Percentiles rank a stretch among this genome's conserved stretches.
Evolutionary conservation across 1,140 invertebrate genomes (phyloP).

Genomic region (Portunus trituberculatus): DNA sequence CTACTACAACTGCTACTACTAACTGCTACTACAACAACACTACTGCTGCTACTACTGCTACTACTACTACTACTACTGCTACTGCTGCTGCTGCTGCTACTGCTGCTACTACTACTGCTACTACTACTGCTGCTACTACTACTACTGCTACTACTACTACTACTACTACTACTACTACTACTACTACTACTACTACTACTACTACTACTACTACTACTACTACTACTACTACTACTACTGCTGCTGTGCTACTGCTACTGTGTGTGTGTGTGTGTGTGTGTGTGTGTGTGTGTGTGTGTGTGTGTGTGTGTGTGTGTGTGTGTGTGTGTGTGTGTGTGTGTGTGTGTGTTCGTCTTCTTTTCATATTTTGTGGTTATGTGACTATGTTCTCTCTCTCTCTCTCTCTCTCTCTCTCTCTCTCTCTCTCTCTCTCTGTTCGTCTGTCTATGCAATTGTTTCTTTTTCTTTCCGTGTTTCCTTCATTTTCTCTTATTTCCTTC

Average conservation of each 20-base stretch:
- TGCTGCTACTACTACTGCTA: neutral
- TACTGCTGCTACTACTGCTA: neutral
- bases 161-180: neutral
- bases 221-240: constrained; percentile 28
- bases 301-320: constrained; percentile 34
- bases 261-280: constrained; percentile 1
- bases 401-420: neutral
- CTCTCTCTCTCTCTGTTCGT: neutral
- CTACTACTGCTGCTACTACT: neutral
- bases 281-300: constrained; percentile 53
- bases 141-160: constrained; percentile 30
- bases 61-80: neutral
- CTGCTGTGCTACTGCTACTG: neutral
- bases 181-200: neutral
- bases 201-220: constrained; percentile 22
- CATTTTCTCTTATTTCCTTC: constrained; percentile 23
- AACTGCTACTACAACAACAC: neutral
- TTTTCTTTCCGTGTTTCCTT: neutral
- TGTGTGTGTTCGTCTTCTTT: neutral
- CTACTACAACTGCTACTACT: constrained; percentile 16
- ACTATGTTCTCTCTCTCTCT: neutral
- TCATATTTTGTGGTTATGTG: neutral
- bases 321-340: constrained; percentile 52
- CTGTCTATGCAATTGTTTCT: too few relatives aligned
- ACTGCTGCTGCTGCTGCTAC: neutral